Base-by-base conservation (phyloP, 1,140 invertebrate genomes). In the Condylostylus longicornis region DNA sequence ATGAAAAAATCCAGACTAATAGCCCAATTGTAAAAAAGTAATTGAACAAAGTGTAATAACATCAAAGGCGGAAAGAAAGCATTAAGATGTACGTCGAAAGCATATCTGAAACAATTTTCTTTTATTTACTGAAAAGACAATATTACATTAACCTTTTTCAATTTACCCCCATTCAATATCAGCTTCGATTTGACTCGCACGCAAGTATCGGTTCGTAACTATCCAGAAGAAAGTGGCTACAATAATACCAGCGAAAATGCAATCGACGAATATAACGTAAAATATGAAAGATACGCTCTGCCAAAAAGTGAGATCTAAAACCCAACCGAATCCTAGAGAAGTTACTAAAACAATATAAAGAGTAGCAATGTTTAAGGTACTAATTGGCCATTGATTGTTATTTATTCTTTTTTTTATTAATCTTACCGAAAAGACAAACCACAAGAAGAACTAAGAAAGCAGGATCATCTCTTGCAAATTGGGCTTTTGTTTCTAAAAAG, bases 81-180 rank as follows among this genome's bases (percentile, higher is more conserved):
- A 69, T 98, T 98, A 40, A 98, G 71, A 67, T 99, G 95, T 27
- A 99, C 88, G 65, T 98, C 95, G 66, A 98, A 98, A 19, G 87
- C 80, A 65, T 96, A 98, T n/a, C n/a, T n/a, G n/a, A n/a, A n/a
- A n/a, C n/a, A n/a, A n/a, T n/a, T n/a, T n/a, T n/a, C n/a, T n/a
- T n/a, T n/a, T n/a, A n/a, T n/a, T n/a, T n/a, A n/a, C n/a, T n/a
- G n/a, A n/a, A n/a, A n/a, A n/a, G n/a, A n/a, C n/a, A n/a, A n/a
- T n/a, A n/a, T n/a, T n/a, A n/a, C n/a, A n/a, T n/a, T n/a, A n/a
- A n/a, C n/a, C n/a, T n/a, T n/a, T n/a, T n/a, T n/a, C n/a, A n/a
- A n/a, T n/a, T n/a, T n/a, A n/a, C 2, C 84, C 95, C 95, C 95
- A 98, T 63, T 99, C 95, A 34, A 98, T 90, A 63, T 90, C 84